phyloP scores from a whole-genome alignment of 2,888 invertebrate genomes.

The Pasiphila rectangulata region DNA sequence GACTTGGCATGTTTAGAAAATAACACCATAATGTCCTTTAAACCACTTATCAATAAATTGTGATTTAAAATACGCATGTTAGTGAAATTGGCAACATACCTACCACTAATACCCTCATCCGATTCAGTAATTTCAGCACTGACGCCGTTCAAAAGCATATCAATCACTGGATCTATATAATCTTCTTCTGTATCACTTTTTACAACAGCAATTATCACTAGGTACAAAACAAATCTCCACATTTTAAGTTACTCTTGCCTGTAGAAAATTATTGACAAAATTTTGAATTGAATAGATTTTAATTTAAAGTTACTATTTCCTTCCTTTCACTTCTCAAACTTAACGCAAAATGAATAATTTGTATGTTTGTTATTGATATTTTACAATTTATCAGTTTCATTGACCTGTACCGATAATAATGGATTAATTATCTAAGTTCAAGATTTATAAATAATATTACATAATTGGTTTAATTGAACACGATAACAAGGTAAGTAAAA shows the following conservation, averaged over 20 bases:
- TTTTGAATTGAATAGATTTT: too few relatives aligned
- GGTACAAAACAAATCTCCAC: slow-evolving; percentile 27
- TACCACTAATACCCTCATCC: slow-evolving; percentile 35
- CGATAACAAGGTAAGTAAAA: too few relatives aligned
- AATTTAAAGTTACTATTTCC: background rate
- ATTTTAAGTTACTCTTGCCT: slow-evolving; percentile 27
- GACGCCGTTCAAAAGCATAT: slow-evolving; percentile 47
- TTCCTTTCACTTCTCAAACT: background rate
- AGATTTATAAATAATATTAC: too few relatives aligned
- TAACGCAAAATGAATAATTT: background rate
- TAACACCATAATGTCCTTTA: too few relatives aligned
- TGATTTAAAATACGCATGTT: too few relatives aligned
- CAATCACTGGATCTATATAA: slow-evolving; percentile 44
- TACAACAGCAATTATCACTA: slow-evolving; percentile 13
- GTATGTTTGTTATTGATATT: background rate
- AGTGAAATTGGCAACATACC: slow-evolving; percentile 4
- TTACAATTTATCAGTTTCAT: background rate
- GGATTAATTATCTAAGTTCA: background rate
- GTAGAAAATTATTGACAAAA: too few relatives aligned
- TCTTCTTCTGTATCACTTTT: slow-evolving; percentile 32
- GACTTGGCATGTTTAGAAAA: too few relatives aligned
- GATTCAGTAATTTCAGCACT: slow-evolving; percentile 26
- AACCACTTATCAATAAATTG: too few relatives aligned
- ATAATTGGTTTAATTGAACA: too few relatives aligned
- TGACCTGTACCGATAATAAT: background rate